Conservation (phyloP, 1,140 invertebrate genomes). For the Procambarus virginalis region DNA sequence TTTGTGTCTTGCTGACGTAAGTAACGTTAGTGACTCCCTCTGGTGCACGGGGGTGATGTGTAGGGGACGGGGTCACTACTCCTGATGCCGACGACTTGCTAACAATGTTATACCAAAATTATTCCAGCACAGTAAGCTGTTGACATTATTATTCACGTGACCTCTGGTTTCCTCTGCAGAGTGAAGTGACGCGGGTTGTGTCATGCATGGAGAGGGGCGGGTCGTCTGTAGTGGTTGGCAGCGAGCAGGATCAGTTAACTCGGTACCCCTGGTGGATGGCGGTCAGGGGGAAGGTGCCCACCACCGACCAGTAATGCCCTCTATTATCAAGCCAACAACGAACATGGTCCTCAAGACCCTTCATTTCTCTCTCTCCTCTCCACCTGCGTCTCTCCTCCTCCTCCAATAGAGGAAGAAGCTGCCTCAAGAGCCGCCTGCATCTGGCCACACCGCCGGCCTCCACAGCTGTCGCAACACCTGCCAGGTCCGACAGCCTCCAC, state of each 20-base stretch:
- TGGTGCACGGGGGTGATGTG: too few relatives aligned
- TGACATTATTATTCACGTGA: too few relatives aligned
- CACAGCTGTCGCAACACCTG: background rate
- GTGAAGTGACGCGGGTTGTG: background rate
- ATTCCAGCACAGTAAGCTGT: too few relatives aligned
- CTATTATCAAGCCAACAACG: background rate
- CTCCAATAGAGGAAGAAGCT: too few relatives aligned
- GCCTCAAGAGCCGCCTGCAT: background rate
- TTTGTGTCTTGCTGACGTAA: too few relatives aligned
- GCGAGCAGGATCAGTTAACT: background rate
- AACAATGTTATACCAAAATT: too few relatives aligned
- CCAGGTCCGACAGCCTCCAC: background rate
- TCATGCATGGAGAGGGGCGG: background rate
- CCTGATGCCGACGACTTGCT: too few relatives aligned
- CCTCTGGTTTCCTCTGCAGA: background rate
- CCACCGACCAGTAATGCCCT: background rate
- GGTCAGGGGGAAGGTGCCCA: background rate
- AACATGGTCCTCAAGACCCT: background rate
- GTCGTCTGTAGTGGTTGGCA: background rate
- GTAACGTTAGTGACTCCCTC: too few relatives aligned
- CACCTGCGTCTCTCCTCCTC: background rate
- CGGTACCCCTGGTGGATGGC: constrained; percentile 5
- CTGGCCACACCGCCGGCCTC: background rate
- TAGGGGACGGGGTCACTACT: too few relatives aligned
- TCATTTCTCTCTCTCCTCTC: background rate